Base-by-base conservation (phyloP, 2,797 vertebrate species). In the Malacoraja senta region DNA sequence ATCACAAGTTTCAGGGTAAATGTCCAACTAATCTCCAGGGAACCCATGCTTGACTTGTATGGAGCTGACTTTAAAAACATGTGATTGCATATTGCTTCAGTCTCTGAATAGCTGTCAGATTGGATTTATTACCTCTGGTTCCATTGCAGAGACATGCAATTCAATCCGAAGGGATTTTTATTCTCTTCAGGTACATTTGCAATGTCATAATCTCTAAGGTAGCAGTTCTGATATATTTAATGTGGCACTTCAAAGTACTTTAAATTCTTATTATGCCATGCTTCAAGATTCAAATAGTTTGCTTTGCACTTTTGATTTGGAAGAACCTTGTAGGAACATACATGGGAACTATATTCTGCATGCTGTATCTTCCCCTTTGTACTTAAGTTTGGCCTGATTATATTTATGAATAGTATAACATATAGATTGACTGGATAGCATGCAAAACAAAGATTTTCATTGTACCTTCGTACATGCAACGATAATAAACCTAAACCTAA, bases 41-140 rank as follows among this genome's bases (percentile, higher is more conserved):
- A 15, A 95, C 94, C 95, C 92, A 94, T 32, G 94, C 94, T 93
- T 95, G 96, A 95, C 95, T 96, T 96, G 94, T 95, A 94, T 96
- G 95, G 96, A 97, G 95, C 96, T 96, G 96, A 97, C 95, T 97
- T 97, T 97, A 97, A 97, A 96, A 96, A 95, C 95, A 94, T 95
- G 96, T 96, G 96, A 97, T 96, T 95, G 96, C 95, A 96, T 94
- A 94, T 95, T 94, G 95, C 96, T 96, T 94, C 94, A 93, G 96
- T 95, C 95, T 95, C 94, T 94, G 95, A 95, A 94, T 94, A 94
- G 95, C 95, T 97, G 97, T 97, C 97, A 96, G 94, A 93, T 97
- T 95, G 93, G 94, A 96, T 97, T 97, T 96, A 95, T 95, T 95
- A 95, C 94, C 94, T 93, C 93, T 93, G 94, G 94, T 95, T 95